phyloP scores from a whole-genome alignment of 2,113 vertebrate species.

The Maccullochella peelii region DNA sequence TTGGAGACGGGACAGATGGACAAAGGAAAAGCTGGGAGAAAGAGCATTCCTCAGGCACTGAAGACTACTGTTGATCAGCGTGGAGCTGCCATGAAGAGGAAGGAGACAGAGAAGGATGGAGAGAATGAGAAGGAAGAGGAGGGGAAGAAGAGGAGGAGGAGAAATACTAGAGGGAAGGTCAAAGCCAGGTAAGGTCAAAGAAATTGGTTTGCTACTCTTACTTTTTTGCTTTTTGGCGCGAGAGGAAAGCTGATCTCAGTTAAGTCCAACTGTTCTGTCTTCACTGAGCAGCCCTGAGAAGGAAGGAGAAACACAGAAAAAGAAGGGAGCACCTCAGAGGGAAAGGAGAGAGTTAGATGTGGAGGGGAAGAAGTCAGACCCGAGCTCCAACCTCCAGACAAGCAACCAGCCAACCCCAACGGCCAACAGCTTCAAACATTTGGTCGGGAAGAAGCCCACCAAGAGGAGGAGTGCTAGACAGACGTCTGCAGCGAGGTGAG shows the following conservation, averaged over 20 bases:
- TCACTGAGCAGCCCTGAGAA: neutral
- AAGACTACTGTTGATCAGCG: neutral
- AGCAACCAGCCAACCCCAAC: neutral
- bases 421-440: neutral
- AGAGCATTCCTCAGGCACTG: neutral
- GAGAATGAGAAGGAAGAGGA: neutral
- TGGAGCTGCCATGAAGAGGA: conserved; percentile 29
- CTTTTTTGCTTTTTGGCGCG: neutral
- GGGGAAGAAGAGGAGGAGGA: neutral
- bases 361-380: neutral
- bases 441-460: conserved; percentile 22
- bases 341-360: neutral
- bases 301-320: neutral
- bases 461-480: neutral
- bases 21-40: neutral
- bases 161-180: neutral
- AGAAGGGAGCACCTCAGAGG: neutral
- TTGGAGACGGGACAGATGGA: neutral
- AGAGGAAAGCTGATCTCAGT: neutral
- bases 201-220: neutral
- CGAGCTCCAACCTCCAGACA: neutral
- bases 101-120: neutral
- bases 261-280: neutral
- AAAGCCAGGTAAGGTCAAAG: conserved; percentile 32
- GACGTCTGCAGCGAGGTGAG: conserved; percentile 37